A percentile compares a stretch with the other conserved stretches of the same genome.
These are phyloP conservation scores for Rhopalosiphum maidis DNA, from an alignment of 1,140 invertebrate species.

Conservation along the genomic window DNA sequence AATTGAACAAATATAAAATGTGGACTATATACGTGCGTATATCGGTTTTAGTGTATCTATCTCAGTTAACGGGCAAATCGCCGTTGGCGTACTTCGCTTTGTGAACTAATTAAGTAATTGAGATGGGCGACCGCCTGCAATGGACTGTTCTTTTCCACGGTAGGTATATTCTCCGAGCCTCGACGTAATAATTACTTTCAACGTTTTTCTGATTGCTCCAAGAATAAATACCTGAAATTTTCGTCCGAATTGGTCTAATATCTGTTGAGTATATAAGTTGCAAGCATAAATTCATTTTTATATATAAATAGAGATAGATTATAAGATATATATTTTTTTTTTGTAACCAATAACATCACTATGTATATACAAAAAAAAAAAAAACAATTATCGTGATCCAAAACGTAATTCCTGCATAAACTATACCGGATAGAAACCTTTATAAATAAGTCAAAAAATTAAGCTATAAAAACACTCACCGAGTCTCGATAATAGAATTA, in stretches of 20 bases:
- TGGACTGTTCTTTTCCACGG: too few relatives aligned
- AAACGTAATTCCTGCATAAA: background rate
- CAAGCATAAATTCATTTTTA: too few relatives aligned
- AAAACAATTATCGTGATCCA: background rate
- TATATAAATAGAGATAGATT: too few relatives aligned
- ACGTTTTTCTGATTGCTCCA: background rate
- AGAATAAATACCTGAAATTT: background rate
- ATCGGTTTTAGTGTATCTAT: background rate
- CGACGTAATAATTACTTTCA: background rate
- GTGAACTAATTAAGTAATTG: background rate
- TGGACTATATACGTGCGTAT: background rate
- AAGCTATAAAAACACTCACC: background rate
- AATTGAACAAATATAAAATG: background rate
- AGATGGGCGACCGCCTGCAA: background rate
- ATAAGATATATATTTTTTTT: too few relatives aligned
- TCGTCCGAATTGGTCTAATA: background rate
- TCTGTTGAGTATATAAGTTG: background rate
- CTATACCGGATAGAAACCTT: background rate
- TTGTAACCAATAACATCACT: too few relatives aligned
- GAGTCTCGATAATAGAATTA: background rate
- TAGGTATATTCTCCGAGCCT: background rate
- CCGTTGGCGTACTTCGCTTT: background rate
- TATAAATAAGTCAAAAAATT: background rate
- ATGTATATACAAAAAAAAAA: background rate
- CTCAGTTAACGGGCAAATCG: background rate